phyloP scores from a whole-genome alignment of 2,797 vertebrate species.

The Tokudaia tokunoshimensis region DNA sequence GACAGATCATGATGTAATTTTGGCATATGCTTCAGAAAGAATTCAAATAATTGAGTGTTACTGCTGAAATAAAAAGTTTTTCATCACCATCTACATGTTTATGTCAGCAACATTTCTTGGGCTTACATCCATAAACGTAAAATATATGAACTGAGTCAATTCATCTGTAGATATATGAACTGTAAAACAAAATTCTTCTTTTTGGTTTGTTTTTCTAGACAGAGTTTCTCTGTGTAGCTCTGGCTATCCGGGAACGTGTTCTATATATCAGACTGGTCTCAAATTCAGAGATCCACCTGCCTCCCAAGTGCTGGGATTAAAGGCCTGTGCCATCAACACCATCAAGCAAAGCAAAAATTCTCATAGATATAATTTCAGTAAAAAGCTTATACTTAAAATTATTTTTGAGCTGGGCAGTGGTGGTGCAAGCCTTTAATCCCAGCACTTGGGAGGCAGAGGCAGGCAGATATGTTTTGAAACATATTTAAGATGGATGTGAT shows the following conservation, averaged over 20 bases:
- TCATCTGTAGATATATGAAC: not conserved
- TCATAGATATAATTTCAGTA: slow-evolving; percentile 50
- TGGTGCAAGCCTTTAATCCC: too few relatives aligned
- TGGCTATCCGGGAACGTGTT: not conserved
- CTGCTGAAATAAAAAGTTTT: slow-evolving; percentile 58
- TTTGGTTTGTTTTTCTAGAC: not conserved
- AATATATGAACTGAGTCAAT: not conserved
- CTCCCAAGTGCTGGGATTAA: not conserved
- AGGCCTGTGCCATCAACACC: not conserved
- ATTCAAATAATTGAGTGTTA: slow-evolving; percentile 68
- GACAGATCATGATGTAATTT: slow-evolving; percentile 67
- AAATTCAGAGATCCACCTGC: not conserved
- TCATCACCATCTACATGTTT: slow-evolving; percentile 37
- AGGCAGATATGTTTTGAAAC: not conserved
- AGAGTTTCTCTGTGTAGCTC: not conserved
- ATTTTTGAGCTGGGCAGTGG: not conserved
- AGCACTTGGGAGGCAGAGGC: too few relatives aligned
- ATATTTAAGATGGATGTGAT: not conserved
- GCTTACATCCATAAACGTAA: slow-evolving; percentile 50
- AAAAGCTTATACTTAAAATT: slow-evolving; percentile 49
- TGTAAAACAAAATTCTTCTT: slow-evolving; percentile 19
- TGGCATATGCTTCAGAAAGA: slow-evolving; percentile 70
- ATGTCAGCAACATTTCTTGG: slow-evolving; percentile 22
- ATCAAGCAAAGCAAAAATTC: not conserved
- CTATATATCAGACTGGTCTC: not conserved